Conservation (phyloP, 2,888 invertebrate species). For the Scaptomyza tumidula region DNA sequence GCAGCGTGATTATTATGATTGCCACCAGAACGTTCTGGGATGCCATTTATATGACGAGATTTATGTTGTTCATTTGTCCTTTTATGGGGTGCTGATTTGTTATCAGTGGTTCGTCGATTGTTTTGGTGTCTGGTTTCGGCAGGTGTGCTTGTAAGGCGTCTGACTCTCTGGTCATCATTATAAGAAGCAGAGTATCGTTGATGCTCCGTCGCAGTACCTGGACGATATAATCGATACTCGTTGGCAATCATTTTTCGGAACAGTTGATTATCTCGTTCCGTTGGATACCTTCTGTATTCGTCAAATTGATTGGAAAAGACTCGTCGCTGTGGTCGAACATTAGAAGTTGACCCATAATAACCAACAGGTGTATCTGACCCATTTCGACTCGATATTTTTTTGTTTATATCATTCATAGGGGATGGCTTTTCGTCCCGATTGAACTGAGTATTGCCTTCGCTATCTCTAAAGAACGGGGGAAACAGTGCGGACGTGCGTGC, state of each 20-base stretch:
- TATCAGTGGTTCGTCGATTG: constrained; percentile 15
- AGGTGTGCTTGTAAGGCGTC: constrained; percentile 3
- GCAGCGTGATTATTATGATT: neutral
- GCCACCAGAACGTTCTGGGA: constrained; percentile 6
- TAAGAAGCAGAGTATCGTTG: neutral
- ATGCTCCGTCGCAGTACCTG: constrained; percentile 21
- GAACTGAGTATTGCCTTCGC: neutral
- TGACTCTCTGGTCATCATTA: constrained; percentile 17
- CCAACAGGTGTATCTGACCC: constrained; percentile 41
- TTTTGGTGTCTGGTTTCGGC: constrained; percentile 26
- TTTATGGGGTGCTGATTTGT: constrained; percentile 1
- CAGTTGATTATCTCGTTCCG: constrained; percentile 27
- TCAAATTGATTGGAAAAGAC: constrained; percentile 3
- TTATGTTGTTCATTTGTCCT: constrained; percentile 7
- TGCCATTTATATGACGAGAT: neutral
- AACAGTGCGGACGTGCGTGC: constrained; percentile 46
- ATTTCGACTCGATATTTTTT: neutral
- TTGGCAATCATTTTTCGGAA: constrained; percentile 33
- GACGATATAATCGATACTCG: constrained; percentile 38
- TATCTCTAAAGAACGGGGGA: constrained; percentile 20
- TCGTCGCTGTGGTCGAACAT: constrained; percentile 22
- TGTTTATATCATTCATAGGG: neutral
- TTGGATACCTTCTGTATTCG: constrained; percentile 16
- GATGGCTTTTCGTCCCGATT: constrained; percentile 3
- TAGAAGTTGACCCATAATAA: constrained; percentile 18